These are phyloP conservation scores for Stigmatopora nigra DNA, from an alignment of 2,113 vertebrate genomes.

Conservation along the genomic window DNA sequence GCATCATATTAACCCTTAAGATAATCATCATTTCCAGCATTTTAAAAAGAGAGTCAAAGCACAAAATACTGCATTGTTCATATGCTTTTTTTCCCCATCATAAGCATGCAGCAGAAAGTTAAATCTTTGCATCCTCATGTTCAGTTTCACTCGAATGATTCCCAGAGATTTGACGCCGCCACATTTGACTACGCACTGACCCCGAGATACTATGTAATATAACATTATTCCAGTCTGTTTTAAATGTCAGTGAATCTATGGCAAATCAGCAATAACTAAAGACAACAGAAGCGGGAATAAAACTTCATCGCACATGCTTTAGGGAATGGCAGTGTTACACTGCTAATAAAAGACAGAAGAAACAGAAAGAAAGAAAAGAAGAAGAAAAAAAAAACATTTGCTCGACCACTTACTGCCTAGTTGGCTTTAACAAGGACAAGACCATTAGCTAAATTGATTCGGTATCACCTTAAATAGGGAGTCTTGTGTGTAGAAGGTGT, in stretches of 20 bases:
- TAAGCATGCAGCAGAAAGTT: slow-evolving; percentile 4
- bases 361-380: not conserved
- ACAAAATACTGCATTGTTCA: slow-evolving; percentile 6
- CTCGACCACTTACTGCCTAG: slow-evolving; percentile 30
- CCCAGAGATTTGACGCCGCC: slow-evolving; percentile 12
- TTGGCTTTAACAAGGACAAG: slow-evolving; percentile 41
- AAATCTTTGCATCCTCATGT: slow-evolving; percentile 8
- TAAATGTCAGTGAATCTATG: slow-evolving; percentile 52
- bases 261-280: slow-evolving; percentile 37
- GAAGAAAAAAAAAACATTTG: slow-evolving; percentile 17
- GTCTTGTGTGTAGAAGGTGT: slow-evolving; percentile 12
- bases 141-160: slow-evolving; percentile 13
- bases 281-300: slow-evolving; percentile 6
- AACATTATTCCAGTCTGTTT: slow-evolving; percentile 29
- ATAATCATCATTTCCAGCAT: slow-evolving; percentile 16
- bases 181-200: slow-evolving; percentile 42
- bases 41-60: slow-evolving; percentile 13
- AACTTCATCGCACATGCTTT: slow-evolving; percentile 20
- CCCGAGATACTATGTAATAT: slow-evolving; percentile 36
- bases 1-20: slow-evolving; percentile 8
- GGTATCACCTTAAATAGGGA: slow-evolving; percentile 38
- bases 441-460: slow-evolving; percentile 48
- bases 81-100: not conserved
- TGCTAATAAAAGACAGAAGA: slow-evolving; percentile 9
- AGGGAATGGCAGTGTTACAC: slow-evolving; percentile 15